Evolutionary conservation across 1,140 invertebrate species (phyloP), one percentile per base, ranked within the genome.

Genomic region (Drosophila sturtevanti): DNA sequence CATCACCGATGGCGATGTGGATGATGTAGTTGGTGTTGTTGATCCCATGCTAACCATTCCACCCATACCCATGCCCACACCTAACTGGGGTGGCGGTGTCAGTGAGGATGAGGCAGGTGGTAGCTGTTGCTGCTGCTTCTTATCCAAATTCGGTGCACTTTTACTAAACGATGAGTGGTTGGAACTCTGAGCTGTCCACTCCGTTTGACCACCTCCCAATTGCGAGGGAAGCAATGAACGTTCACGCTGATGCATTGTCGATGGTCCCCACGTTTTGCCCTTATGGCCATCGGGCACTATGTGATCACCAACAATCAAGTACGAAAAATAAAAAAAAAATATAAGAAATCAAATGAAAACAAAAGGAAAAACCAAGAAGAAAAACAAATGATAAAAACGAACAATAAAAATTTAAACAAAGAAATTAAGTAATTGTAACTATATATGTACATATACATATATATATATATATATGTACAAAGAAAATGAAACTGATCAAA

Each of bases 251-350:
- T 98, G 97, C 72, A 87, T 81, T 35, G 97, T 97, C 78, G 97
- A 98, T 71, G 98, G 98, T 72, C 98, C 98, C 98, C 98, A 99
- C 21, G 98, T 99, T 93, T 98, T 98, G 91, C 98, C 98, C 93
- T 99, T 99, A 74, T 97, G 96, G 90, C 97, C 97, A 93, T 98
- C 98, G 52, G 96, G 95, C 60, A 97, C 96, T 93, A 41, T 31
- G 10, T 64, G 18, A 58, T n/a, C 12, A 1, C n/a, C 31, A 68
- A 68, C 63, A 37, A 37, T 16, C 60, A 63, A 63, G 60, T 58
- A 73, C 44, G 27, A 11, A 51, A 67, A 12, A 48, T 51, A 70
- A n/a, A 58, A 22, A 51, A n/a, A 68, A 69, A 18, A 63, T 27
- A 51, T 52, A 41, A 68, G 4, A 72, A 61, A 52, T 16, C 51